phyloP scores from a whole-genome alignment of 2,113 vertebrate genomes.

The Pedionomus torquatus region DNA sequence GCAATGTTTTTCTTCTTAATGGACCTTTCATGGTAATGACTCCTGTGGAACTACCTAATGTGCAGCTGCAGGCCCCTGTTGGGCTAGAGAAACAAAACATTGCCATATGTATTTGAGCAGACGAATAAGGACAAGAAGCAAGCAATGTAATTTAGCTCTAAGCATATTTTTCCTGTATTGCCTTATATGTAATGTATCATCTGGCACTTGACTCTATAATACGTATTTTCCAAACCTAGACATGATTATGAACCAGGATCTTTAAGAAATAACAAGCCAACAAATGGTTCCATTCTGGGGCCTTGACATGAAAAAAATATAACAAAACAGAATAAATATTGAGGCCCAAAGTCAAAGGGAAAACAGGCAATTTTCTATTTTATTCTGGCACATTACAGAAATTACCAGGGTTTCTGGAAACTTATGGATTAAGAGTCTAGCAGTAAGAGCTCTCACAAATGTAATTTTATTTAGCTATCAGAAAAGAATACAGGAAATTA shows the following conservation, averaged over 20 bases:
- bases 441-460: neutral
- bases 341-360: neutral
- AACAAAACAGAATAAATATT: neutral
- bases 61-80: constrained; percentile 81
- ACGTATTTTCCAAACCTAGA: neutral
- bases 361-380: neutral
- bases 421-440: neutral
- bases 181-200: neutral
- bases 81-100: constrained; percentile 72
- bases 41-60: constrained; percentile 74
- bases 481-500: neutral
- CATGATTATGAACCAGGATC: neutral
- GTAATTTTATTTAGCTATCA: neutral
- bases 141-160: neutral
- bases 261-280: neutral
- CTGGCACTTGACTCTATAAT: neutral
- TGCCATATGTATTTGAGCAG: neutral
- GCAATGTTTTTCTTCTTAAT: constrained; percentile 88
- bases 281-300: neutral
- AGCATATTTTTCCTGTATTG: neutral
- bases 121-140: neutral
- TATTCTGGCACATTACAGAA: neutral
- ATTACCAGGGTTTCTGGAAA: neutral
- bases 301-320: neutral
- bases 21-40: constrained; percentile 90